Base-by-base conservation (phyloP, 2,797 vertebrate species). In the Oreochromis mossambicus region DNA sequence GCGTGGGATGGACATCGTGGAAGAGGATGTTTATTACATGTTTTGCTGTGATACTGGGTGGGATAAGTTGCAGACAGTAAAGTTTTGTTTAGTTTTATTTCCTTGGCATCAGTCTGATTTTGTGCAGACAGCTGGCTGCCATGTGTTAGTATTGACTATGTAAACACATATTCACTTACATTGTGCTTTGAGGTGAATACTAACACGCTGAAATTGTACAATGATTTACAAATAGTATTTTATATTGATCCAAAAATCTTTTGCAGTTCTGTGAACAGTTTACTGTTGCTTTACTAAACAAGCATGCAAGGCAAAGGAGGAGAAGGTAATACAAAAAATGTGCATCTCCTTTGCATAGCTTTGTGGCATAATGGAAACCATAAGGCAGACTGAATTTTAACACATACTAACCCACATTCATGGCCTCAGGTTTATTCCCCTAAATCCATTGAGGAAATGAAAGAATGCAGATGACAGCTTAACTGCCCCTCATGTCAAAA, bases 301-400 rank as follows among this genome's bases (percentile, higher is more conserved):
- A 26, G 66, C 5, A 54, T 3, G 68, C 1, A 51, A 26, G 41
- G 21, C 43, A 61, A 77, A 80, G 54, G 17, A 8, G 2, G 24
- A 48, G 10, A 8, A 75, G 11, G 43, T 75, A 8, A 29, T 13
- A 13, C 26, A 29, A 46, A 48, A 58, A 75, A 48, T 32, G 43
- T 75, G 46, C 2, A 32, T 75, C 48, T 75, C 26, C 70, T 75
- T 50, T 75, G 43, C 19, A 13, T 50, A 75, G 46, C 43, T 50
- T 50, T 75, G 32, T 63, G 68, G 6, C 70, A 50, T 50, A 75
- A 75, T 75, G 43, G 26, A 50, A 75, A 75, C 26, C 46, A 75
- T 50, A 17, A 79, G 46, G 52, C 43, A 52, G 26, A 75, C 46
- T 75, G 52, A 51, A 58, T 63, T 84, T 81, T 11, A 21, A 80